Base-by-base conservation (phyloP, 2,888 invertebrate genomes). In the Drosophila affinis region DNA sequence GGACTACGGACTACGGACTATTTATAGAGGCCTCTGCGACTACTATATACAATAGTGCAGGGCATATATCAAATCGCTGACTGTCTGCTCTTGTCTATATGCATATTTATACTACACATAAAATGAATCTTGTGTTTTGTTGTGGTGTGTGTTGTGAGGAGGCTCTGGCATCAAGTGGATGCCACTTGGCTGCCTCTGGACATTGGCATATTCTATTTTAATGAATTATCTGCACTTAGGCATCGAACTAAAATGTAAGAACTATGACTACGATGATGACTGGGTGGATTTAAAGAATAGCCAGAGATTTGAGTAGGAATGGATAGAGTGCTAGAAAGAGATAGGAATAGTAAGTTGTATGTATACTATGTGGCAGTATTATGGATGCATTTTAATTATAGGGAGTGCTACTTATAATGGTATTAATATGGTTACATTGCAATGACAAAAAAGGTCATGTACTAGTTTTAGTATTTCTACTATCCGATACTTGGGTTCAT, bases 141-240 rank as follows among this genome's bases (percentile, higher is more conserved):
- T 18, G 18, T 48, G 39, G 48, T 48, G 62, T 52, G 58, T 62
- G 44, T 59, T 54, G 62, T 56, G 29, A 6, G 14, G 14, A 14
- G 55, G 44, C 60, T 60, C 54, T 48, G 57, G 65, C 62, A 61
- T 39, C 62, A 69, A 64, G 65, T 76, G 64, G 75, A 73, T 71
- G 70, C 71, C 70, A 69, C 69, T 69, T 69, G 69, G 62, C 65
- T 77, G 73, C 76, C 77, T 79, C 87, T 86, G 80, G 81, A 86
- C 83, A 86, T 79, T 71, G 73, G 63, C 57, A 62, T 48, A 58
- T 70, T 81, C 81, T 81, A 81, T 86, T 81, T 81, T 82, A 82
- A 81, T 86, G 83, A 75, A 78, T 72, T 83, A 76, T 86, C 81
- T 81, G 87, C 81, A 86, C 87, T 86, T 86, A 84, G 87, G 87